Percentiles rank a stretch among this genome's conserved stretches.
Conservation (phyloP, 2,113 vertebrate species). For the Mandrillus leucophaeus region DNA sequence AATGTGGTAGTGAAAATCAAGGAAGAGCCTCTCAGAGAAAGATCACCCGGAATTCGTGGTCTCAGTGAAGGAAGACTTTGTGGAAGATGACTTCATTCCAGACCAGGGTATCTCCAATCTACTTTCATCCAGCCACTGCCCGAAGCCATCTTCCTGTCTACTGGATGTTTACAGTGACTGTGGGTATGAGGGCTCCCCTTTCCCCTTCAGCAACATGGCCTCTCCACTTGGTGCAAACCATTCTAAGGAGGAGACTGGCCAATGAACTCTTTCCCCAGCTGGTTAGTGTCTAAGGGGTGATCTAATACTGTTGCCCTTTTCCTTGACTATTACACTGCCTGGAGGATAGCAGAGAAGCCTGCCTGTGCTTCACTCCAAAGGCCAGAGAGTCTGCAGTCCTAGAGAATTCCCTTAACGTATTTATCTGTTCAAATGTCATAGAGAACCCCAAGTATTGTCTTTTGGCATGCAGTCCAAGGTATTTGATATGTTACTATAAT, state of each 20-base stretch:
- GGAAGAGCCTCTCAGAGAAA: constrained; percentile 77
- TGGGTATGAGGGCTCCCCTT: constrained; percentile 92
- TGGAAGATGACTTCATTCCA: constrained; percentile 88
- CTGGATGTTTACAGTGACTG: constrained; percentile 93
- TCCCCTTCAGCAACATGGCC: constrained; percentile 94
- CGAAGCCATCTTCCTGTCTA: constrained; percentile 86
- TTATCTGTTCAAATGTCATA: constrained; percentile 72
- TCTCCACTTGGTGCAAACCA: constrained; percentile 89
- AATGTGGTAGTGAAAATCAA: constrained; percentile 85
- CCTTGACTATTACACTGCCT: background rate
- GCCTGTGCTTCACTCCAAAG: constrained; percentile 5
- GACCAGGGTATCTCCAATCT: constrained; percentile 85
- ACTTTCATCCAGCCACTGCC: constrained; percentile 82
- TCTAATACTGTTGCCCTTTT: constrained; percentile 16
- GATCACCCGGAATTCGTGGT: constrained; percentile 79
- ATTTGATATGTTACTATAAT: background rate
- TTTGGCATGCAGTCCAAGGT: background rate
- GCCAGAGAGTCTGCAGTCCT: constrained; percentile 71
- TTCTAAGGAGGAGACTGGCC: background rate
- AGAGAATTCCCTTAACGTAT: constrained; percentile 75
- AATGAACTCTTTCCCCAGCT: no score
- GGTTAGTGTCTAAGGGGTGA: no score
- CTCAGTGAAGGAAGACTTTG: constrained; percentile 91
- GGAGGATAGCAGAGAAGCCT: constrained; percentile 2
- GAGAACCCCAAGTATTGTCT: constrained; percentile 60